Conservation (phyloP, 2,888 invertebrate species). For the Exephanes ischioxanthus region DNA sequence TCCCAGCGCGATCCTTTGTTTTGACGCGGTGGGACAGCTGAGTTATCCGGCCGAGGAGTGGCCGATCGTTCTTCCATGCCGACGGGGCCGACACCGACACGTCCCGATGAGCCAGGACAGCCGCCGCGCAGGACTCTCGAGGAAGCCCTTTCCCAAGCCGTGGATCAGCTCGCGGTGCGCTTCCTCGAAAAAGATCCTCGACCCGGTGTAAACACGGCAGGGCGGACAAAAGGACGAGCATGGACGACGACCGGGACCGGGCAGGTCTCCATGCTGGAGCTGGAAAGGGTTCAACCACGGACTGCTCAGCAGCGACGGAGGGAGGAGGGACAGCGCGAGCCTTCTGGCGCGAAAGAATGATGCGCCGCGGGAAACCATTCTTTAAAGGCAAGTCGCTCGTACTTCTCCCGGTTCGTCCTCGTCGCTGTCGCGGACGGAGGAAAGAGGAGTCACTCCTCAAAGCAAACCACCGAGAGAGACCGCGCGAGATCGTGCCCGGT, state of each 20-base stretch:
- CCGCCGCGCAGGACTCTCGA: not conserved
- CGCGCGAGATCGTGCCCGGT: constrained; percentile 3
- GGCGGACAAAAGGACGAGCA: constrained; percentile 77
- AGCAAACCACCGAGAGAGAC: constrained; percentile 69
- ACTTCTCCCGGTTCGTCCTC: constrained; percentile 60
- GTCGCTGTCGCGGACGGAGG: constrained; percentile 56
- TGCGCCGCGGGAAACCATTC: constrained; percentile 81
- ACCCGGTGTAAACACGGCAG: constrained; percentile 78
- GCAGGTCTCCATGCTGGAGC: not conserved
- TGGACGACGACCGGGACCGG: constrained; percentile 11
- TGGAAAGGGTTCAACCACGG: constrained; percentile 21
- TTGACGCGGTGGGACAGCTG: constrained; percentile 78
- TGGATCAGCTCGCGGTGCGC: constrained; percentile 27
- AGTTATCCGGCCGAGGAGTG: constrained; percentile 76
- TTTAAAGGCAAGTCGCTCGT: constrained; percentile 75
- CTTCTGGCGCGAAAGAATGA: constrained; percentile 79
- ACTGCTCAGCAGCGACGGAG: not conserved
- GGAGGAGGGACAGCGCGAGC: constrained; percentile 11
- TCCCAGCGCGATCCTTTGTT: constrained; percentile 75
- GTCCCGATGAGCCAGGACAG: constrained; percentile 42
- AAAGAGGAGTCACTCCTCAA: constrained; percentile 51
- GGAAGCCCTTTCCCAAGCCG: constrained; percentile 5
- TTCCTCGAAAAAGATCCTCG: constrained; percentile 79
- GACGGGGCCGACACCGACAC: constrained; percentile 69
- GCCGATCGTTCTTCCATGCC: constrained; percentile 78